Percentiles rank a stretch among this genome's conserved stretches.
Conservation (phyloP, 30 jellyfish, hydroid and myxozoan species). For the Kudoa iwatai region DNA sequence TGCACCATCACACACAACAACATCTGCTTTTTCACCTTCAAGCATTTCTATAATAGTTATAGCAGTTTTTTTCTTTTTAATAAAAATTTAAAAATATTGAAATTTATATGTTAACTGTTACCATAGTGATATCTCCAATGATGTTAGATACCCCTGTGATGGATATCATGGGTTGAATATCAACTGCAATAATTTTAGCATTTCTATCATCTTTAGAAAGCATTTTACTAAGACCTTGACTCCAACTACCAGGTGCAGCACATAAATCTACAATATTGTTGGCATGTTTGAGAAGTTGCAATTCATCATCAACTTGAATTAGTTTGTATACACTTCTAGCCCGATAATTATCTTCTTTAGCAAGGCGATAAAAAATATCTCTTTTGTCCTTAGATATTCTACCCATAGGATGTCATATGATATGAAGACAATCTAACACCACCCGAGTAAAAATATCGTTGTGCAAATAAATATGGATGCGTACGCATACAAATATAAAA, state of each 20-base stretch:
- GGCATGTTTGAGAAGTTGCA: slow-evolving; percentile 24
- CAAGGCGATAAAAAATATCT: slow-evolving; percentile 68
- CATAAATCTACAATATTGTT: slow-evolving; percentile 62
- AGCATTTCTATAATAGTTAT: slow-evolving; percentile 29
- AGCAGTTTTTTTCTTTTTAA: slow-evolving; percentile 30
- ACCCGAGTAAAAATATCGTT: too few relatives aligned
- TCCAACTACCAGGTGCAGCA: slow-evolving; percentile 99
- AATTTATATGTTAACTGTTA: background rate
- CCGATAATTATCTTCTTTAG: slow-evolving; percentile 93
- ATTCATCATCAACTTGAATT: slow-evolving; percentile 38
- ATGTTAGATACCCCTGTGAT: slow-evolving; percentile 56
- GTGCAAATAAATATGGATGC: too few relatives aligned
- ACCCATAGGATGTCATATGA: too few relatives aligned
- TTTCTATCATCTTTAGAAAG: slow-evolving; percentile 7
- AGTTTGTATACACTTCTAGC: slow-evolving; percentile 92
- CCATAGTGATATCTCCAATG: slow-evolving; percentile 78
- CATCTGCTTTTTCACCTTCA: slow-evolving; percentile 59
- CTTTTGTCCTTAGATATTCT: slow-evolving; percentile 82
- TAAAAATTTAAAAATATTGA: background rate
- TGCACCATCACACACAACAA: slow-evolving; percentile 97
- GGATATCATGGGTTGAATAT: slow-evolving; percentile 94
- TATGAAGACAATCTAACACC: too few relatives aligned
- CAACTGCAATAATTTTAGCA: slow-evolving; percentile 82
- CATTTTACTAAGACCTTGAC: slow-evolving; percentile 60
- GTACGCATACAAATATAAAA: too few relatives aligned